Evolutionary conservation across 2,888 invertebrate genomes (phyloP), one percentile per base, ranked within the genome.

Genomic region (Arge pagana): DNA sequence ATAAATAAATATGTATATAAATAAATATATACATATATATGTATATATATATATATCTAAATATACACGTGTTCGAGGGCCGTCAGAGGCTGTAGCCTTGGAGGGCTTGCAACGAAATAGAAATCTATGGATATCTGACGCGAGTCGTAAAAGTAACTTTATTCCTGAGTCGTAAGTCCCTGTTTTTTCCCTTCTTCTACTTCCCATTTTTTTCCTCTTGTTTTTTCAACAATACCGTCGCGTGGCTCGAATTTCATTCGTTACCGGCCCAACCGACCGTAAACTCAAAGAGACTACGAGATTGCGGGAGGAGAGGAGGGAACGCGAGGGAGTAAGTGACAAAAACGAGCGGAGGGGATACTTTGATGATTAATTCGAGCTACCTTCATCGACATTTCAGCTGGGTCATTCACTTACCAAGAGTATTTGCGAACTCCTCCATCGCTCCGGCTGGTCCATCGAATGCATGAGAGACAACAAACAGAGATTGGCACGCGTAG

Each of bases 381-480:
- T 28, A 24, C 28, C n/a, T n/a, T 30, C 11, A 11, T 11, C 11
- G 19, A 19, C 28, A 30, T n/a, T 13, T 30, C 11, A 11, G 3
- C 31, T 2, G 23, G 33, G 3, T 23, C n/a, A 28, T 33, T 50
- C 52, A 72, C 74, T 74, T 67, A 74, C 74, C 74, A 56, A 74
- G 63, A 37, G 70, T 70, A 55, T 74, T 74, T 54, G 72, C 66
- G 64, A 74, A 74, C 8, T 70, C 72, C 65, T 73, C 74, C 65
- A 70, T 58, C 54, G 67, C 62, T 58, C 66, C 72, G 52, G 65
- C 74, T 72, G 67, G 67, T 65, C 60, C 64, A 60, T 58, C 51
- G 62, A 53, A 61, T 53, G 63, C 52, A 63, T 65, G 67, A 50
- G n/a, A n/a, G n/a, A n/a, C n/a, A n/a, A n/a, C 13, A 42, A 30